These are phyloP conservation scores for Ephestia elutella DNA, from an alignment of 1,140 invertebrate species.

Conservation along the genomic window DNA sequence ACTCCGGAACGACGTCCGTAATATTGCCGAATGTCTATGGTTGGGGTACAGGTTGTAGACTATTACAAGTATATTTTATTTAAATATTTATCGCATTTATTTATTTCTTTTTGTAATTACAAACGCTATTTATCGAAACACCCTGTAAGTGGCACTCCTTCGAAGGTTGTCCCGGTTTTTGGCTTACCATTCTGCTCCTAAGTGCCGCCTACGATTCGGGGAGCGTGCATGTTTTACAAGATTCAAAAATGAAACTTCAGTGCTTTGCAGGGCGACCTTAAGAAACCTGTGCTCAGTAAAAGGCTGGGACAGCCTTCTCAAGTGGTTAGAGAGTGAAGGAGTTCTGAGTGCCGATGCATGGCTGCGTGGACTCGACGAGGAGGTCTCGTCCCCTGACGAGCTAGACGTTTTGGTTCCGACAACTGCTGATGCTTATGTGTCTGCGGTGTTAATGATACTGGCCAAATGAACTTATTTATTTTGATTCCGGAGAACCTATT, in stretches of 20 bases:
- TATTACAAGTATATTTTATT: constrained; percentile 60
- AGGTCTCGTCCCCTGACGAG: background rate
- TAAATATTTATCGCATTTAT: constrained; percentile 71
- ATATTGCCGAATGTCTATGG: constrained; percentile 67
- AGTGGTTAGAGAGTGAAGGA: constrained; percentile 34
- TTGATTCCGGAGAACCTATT: constrained; percentile 75
- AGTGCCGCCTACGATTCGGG: constrained; percentile 41
- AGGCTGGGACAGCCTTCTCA: constrained; percentile 70
- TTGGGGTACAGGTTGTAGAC: constrained; percentile 72
- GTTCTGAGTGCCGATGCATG: constrained; percentile 47
- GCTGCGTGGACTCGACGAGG: background rate
- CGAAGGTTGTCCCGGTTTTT: constrained; percentile 76
- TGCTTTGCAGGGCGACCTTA: constrained; percentile 54
- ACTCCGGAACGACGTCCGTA: constrained; percentile 56
- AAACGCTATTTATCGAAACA: constrained; percentile 53
- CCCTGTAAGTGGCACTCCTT: constrained; percentile 69
- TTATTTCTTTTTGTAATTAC: constrained; percentile 62
- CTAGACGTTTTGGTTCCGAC: constrained; percentile 13
- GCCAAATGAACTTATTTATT: constrained; percentile 71
- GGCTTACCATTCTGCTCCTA: constrained; percentile 64
- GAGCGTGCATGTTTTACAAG: constrained; percentile 59
- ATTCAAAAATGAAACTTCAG: constrained; percentile 49
- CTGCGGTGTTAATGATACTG: constrained; percentile 67
- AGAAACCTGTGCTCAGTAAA: constrained; percentile 36
- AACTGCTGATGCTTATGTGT: constrained; percentile 53